Conservation (phyloP, 2,113 vertebrate species). For the Phalacrocorax carbo region DNA sequence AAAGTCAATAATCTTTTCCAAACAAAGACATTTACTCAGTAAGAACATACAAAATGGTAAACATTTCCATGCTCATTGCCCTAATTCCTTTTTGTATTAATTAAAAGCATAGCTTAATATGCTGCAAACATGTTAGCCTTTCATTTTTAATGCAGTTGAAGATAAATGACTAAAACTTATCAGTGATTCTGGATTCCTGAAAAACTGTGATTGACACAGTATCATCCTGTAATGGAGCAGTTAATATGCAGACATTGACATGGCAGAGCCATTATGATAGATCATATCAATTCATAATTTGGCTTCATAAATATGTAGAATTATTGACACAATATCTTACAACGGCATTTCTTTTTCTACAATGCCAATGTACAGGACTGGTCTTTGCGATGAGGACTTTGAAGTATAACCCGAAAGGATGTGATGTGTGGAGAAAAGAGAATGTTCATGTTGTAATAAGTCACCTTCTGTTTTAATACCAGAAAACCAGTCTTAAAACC, state of each 20-base stretch:
- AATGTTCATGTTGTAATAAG: not conserved
- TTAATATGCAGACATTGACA: conserved; percentile 25
- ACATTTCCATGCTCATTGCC: not conserved
- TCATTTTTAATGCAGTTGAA: conserved; percentile 52
- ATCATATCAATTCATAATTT: conserved; percentile 34
- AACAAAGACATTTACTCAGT: not conserved
- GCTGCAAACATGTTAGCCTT: conserved; percentile 28
- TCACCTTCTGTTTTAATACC: not conserved
- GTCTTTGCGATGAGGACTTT: not conserved
- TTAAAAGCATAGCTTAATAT: conserved; percentile 11
- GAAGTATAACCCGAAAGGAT: not conserved
- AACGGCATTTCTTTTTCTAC: not conserved
- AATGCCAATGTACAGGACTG: not conserved
- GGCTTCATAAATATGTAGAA: conserved; percentile 43
- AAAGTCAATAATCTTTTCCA: not conserved
- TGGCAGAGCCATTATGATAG: conserved; percentile 4
- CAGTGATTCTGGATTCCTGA: not conserved
- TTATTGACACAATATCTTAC: conserved; percentile 2
- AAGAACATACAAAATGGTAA: not conserved
- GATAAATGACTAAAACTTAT: conserved; percentile 19
- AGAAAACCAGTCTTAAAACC: not conserved
- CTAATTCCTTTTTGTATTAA: not conserved
- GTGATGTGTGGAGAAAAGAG: not conserved
- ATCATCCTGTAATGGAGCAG: conserved; percentile 30
- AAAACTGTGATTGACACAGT: conserved; percentile 20